These are phyloP conservation scores for Bufo bufo DNA, from an alignment of 2,113 vertebrate genomes.

Conservation along the genomic window DNA sequence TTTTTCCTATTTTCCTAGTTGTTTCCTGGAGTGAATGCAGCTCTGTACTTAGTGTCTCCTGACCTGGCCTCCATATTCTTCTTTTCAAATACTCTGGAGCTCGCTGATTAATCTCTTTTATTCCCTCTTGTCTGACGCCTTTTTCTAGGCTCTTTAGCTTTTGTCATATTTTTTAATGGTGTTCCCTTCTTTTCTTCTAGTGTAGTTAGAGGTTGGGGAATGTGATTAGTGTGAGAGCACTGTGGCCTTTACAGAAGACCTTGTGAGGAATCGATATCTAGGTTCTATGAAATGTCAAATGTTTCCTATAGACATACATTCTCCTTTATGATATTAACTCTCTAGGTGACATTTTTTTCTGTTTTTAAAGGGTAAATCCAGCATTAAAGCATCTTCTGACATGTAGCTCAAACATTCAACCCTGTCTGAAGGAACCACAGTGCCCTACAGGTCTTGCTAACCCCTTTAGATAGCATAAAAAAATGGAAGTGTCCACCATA, in stretches of 20 bases:
- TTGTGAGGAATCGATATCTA: background rate
- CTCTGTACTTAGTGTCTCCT: background rate
- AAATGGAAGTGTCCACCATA: too few relatives aligned
- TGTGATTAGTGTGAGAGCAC: constrained; percentile 11
- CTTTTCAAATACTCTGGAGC: background rate
- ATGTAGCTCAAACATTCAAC: background rate
- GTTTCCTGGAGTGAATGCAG: background rate
- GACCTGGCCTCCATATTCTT: background rate
- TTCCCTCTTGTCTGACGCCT: background rate
- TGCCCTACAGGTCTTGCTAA: background rate
- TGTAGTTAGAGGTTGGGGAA: background rate
- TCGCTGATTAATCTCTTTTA: constrained; percentile 3
- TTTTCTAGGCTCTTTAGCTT: background rate
- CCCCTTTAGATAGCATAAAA: too few relatives aligned
- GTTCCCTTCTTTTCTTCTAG: background rate
- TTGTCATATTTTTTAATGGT: background rate
- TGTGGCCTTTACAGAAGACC: constrained; percentile 1
- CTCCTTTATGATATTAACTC: background rate
- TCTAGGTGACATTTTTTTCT: background rate
- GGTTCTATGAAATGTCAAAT: constrained; percentile 22
- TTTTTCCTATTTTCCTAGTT: too few relatives aligned
- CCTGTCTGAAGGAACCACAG: background rate
- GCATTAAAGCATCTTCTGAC: background rate
- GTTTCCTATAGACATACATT: background rate
- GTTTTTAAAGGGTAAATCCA: background rate